A percentile compares a stretch with the other conserved stretches of the same genome.
Evolutionary conservation across 2,113 vertebrate genomes (phyloP).

Genomic region (Tretioscincus oriximinensis): DNA sequence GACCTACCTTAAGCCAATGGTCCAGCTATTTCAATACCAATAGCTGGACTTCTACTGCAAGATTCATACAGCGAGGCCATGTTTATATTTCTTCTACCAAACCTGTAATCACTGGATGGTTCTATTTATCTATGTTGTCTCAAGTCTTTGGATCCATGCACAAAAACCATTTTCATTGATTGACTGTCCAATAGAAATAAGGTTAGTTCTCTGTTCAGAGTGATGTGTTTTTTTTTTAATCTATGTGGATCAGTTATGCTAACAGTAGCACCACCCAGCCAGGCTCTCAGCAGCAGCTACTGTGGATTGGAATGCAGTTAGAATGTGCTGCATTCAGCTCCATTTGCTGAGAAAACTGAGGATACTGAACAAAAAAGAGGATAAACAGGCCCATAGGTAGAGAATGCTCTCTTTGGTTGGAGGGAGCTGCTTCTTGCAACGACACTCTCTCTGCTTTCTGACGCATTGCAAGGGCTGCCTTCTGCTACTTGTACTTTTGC

Average conservation of each 20-base stretch:
- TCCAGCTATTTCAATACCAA: too few relatives aligned
- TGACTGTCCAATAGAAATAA: not conserved
- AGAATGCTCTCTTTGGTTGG: not conserved
- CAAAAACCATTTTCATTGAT: too few relatives aligned
- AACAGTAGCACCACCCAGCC: not conserved
- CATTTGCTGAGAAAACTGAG: not conserved
- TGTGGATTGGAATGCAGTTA: not conserved
- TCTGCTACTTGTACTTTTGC: not conserved
- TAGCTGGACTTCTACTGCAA: too few relatives aligned
- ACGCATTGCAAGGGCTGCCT: too few relatives aligned
- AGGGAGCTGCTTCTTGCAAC: not conserved
- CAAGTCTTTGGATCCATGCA: too few relatives aligned
- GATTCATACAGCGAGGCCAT: too few relatives aligned
- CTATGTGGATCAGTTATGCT: not conserved
- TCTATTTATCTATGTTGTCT: too few relatives aligned
- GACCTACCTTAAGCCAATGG: too few relatives aligned
- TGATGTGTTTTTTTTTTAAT: not conserved
- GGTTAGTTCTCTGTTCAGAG: not conserved
- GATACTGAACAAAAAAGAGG: not conserved
- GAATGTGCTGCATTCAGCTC: not conserved
- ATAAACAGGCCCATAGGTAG: not conserved
- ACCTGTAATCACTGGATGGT: too few relatives aligned
- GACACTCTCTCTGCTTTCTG: not conserved
- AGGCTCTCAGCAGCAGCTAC: not conserved
- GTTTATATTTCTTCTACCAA: too few relatives aligned